phyloP scores from a whole-genome alignment of 2,797 vertebrate genomes.

The Spondyliosoma cantharus region DNA sequence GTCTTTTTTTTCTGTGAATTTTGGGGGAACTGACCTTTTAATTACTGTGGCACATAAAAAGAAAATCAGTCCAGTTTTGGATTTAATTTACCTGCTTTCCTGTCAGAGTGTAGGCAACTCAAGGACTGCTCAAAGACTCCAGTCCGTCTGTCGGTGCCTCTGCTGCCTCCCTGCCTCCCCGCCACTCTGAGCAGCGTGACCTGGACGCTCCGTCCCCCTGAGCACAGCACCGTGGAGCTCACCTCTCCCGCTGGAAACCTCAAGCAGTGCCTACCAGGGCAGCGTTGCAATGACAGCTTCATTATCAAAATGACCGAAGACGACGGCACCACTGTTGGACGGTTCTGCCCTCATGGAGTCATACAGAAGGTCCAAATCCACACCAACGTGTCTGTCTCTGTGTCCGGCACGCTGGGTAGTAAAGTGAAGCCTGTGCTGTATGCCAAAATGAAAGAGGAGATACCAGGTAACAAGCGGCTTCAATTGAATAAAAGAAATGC shows the following conservation, averaged over 20 bases:
- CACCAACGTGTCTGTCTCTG: slow-evolving; percentile 84
- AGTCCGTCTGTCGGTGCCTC: slow-evolving; percentile 79
- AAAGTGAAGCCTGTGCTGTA: slow-evolving; percentile 77
- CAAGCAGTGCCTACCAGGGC: slow-evolving; percentile 81
- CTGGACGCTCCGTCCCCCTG: slow-evolving; percentile 85
- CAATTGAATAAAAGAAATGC: rapidly evolving
- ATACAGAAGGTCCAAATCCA: slow-evolving; percentile 88
- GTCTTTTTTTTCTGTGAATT: background rate
- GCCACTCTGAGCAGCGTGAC: slow-evolving; percentile 80
- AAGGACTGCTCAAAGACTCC: slow-evolving; percentile 73
- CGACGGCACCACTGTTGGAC: slow-evolving; percentile 77
- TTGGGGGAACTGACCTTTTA: background rate
- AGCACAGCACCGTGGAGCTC: slow-evolving; percentile 81
- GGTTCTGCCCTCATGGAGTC: slow-evolving; percentile 88
- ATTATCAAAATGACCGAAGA: slow-evolving; percentile 75
- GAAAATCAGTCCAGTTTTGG: background rate
- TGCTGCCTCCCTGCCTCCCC: slow-evolving; percentile 78
- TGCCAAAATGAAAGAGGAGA: slow-evolving; percentile 82
- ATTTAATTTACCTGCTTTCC: slow-evolving; percentile 7
- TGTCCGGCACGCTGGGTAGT: slow-evolving; percentile 64
- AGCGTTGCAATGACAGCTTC: slow-evolving; percentile 81
- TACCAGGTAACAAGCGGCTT: slow-evolving; percentile 75
- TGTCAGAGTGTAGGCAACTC: slow-evolving; percentile 70
- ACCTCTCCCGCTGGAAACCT: slow-evolving; percentile 76
- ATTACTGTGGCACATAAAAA: background rate